Base-by-base conservation (phyloP, 1,140 invertebrate species). In the Melipona quadrifasciata region DNA sequence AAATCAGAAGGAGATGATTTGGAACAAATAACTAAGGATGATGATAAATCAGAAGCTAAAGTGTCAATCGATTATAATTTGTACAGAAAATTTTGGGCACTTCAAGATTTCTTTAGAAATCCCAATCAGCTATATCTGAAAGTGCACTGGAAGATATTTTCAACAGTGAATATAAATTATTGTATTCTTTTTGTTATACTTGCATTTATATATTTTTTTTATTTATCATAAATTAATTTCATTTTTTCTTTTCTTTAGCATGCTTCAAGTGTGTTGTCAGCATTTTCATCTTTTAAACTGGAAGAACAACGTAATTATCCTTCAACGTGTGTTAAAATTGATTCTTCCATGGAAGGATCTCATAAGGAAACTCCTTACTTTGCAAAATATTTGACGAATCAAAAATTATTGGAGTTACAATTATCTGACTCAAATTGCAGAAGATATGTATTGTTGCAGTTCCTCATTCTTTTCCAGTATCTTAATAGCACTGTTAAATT, bases 301-400 rank as follows among this genome's bases (percentile, higher is more conserved):
- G 98, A 99, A 92, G 97, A 97, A 86, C 92, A 95, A 77, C 94
- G 95, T 47, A 93, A 87, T 67, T 93, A 92, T 90, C 74, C 90
- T 16, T 80, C 91, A 19, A 90, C 89, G 8, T 83, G 80, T 71
- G 67, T 89, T 2, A 93, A 92, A 90, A 74, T 86, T 24, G 93
- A 93, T 31, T 31, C 31, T 58, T 77, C 84, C 0, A 85, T 83
- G 34, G 93, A 94, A 71, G 88, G 78, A 34, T 67, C 85, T 61
- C 93, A 82, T 47, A 96, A 96, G 92, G 93, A 95, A 72, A 95
- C 95, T 58, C 96, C 97, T 89, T 99, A 99, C 94, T 99, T 99
- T 96, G 98, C 99, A 19, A 99, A 99, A 95, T 99, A 99, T 94
- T 95, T 99, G 3, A 99, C 99, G 14, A 99, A 99, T 95, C 98